Evolutionary conservation across 1,140 invertebrate species (phyloP).

Genomic region (Elymnias hypermnestra): DNA sequence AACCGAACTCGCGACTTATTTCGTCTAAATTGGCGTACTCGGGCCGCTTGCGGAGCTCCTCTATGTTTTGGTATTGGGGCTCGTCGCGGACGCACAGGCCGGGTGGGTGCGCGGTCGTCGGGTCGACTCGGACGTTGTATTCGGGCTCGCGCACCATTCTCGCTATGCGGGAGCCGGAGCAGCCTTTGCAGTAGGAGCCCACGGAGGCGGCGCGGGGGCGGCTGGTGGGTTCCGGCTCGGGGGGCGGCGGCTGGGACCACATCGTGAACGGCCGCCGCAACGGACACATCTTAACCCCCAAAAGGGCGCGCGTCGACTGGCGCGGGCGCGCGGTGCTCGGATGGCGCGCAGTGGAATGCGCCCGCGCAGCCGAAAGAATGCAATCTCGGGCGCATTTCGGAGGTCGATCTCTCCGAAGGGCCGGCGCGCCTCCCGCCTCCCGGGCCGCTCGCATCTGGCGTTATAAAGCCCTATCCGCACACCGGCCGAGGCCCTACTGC

Average conservation of each 20-base stretch:
- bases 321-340: constrained; percentile 58
- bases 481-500: no score
- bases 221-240: constrained; percentile 50
- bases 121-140: constrained; percentile 59
- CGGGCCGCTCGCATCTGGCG: constrained; percentile 64
- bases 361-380: constrained; percentile 74
- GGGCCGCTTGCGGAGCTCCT: constrained; percentile 59
- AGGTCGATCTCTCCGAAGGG: constrained; percentile 72
- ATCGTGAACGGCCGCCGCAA: constrained; percentile 62
- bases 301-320: constrained; percentile 73
- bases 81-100: constrained; percentile 53
- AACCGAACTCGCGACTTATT: constrained; percentile 69
- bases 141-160: constrained; percentile 59
- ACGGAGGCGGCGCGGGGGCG: constrained; percentile 44
- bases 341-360: constrained; percentile 72
- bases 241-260: constrained; percentile 62
- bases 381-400: constrained; percentile 74
- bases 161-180: constrained; percentile 43
- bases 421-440: constrained; percentile 59
- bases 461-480: no score
- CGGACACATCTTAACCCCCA: constrained; percentile 76
- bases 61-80: constrained; percentile 67
- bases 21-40: constrained; percentile 71
- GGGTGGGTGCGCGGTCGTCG: constrained; percentile 42
- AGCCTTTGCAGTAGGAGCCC: constrained; percentile 38